Base-by-base conservation (phyloP, 2,888 invertebrate species). In the Himalopsyche tibetana region DNA sequence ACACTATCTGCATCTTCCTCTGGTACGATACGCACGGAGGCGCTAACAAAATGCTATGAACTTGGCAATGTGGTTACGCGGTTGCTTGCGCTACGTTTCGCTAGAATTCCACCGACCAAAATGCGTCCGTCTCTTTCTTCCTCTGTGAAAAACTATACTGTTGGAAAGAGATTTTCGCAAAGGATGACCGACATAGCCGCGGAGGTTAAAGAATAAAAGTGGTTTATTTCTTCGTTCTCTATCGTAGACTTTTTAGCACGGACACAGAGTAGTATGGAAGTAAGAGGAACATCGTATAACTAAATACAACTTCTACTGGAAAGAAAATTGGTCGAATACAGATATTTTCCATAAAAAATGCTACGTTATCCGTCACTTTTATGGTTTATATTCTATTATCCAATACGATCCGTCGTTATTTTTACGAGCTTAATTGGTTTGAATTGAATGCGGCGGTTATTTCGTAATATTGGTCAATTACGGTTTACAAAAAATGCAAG, bases 41-140 rank as follows among this genome's bases (percentile, higher is more conserved):
- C 40, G 74, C 87, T 84, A 84, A 84, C 84, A 84, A 79, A 69
- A 84, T 79, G 85, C 83, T 63, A 85, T 87, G 87, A 87, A 87
- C 87, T 87, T 87, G 87, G 87, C 87, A 87, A 87, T 87, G 87
- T 82, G 87, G 87, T 87, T 87, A 86, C 86, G 86, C 84, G 86
- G 86, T 84, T 84, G 84, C 85, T 80, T 56, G 83, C 83, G 82
- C 79, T 80, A 85, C 74, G 74, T 74, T 74, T 74, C 74, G 74
- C 19, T 74, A 74, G 38, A 74, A 74, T 74, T 74, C 74, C 38
- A 74, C 38, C 36, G 36, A 15, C 12, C 38, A 38, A 15, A 74
- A 74, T 36, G 1, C 15, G 36, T 74, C 15, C 12, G 36, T 36
- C 74, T 74, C 74, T 74, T 74, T 74, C 74, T 5, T 36, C 15